phyloP scores from a whole-genome alignment of 2,888 invertebrate species.

The Phengaris arion region DNA sequence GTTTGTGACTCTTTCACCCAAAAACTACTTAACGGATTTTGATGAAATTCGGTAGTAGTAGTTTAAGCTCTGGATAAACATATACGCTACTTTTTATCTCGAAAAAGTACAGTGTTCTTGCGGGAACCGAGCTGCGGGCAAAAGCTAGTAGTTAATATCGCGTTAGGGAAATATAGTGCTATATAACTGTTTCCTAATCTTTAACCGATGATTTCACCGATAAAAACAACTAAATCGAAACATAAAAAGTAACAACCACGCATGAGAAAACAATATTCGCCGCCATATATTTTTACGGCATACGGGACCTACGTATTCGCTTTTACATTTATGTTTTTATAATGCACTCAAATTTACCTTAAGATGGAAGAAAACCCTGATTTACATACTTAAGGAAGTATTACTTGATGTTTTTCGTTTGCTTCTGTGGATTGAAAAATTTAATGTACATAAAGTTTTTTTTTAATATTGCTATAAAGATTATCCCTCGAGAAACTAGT shows the following conservation, averaged over 20 bases:
- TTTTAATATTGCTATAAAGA: neutral
- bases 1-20: no score
- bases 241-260: slow-evolving; percentile 11
- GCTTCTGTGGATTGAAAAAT: neutral
- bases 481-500: no score
- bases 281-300: slow-evolving; percentile 10
- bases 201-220: neutral
- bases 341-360: slow-evolving; percentile 25
- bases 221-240: neutral
- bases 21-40: no score
- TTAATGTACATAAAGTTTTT: neutral
- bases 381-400: neutral
- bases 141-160: neutral
- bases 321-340: slow-evolving; percentile 23
- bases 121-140: no score
- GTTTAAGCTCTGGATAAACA: no score
- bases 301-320: neutral
- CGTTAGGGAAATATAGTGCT: neutral
- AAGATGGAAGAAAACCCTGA: slow-evolving; percentile 12
- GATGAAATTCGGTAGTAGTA: no score
- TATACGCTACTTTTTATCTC: no score
- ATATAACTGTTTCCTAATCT: neutral
- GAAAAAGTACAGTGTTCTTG: no score
- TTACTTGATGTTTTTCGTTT: neutral
- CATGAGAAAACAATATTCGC: slow-evolving; percentile 10